Base-by-base conservation (phyloP, 2,797 vertebrate species). In the Vireo griseus region DNA sequence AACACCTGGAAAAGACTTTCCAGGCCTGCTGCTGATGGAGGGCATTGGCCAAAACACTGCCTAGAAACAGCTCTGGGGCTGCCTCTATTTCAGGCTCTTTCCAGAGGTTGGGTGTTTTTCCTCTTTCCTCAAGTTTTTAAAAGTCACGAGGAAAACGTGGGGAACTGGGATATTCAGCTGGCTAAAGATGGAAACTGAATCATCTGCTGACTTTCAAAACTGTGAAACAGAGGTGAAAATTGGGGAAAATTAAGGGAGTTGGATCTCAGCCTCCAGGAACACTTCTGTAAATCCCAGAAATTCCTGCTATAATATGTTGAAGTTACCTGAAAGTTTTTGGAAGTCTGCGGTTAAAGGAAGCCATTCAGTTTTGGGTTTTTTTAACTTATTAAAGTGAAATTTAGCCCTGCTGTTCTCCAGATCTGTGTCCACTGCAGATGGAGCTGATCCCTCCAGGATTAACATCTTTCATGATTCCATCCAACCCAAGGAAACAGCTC, bases 191-290 rank as follows among this genome's bases (percentile, higher is more conserved):
- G 58, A 80, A 76, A 31, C 16, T 12, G 58, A 80, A 67, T 84
- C 69, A 48, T 54, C 40, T 21, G 26, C 54, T 54, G 63, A 72
- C 54, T 72, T 62, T 50, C 69, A 19, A 35, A 80, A 50, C 24
- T 18, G 79, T 28, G 67, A 62, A 62, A 10, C 67, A 82, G 79
- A 82, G 79, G 79, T 71, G 79, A 82, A 82, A 71, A 82, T 71
- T 39, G 57, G 79, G 57, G 67, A 13, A 18, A 82, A 71, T 71
- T 52, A 71, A 62, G 22, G 40, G 57, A 71, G 67, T 12, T 39
- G 33, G 57, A 71, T 18, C 14, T 28, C 47, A 45, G n/a, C 39
- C 79, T 39, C 47, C 39, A 6, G 57, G 22, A 71, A 45, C 28
- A 2, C 18, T n/a, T 18, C 57, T 54, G 79, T 15, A 39, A n/a